Conservation (phyloP, 2,797 vertebrate species). For the Lagocephalus sceleratus region DNA sequence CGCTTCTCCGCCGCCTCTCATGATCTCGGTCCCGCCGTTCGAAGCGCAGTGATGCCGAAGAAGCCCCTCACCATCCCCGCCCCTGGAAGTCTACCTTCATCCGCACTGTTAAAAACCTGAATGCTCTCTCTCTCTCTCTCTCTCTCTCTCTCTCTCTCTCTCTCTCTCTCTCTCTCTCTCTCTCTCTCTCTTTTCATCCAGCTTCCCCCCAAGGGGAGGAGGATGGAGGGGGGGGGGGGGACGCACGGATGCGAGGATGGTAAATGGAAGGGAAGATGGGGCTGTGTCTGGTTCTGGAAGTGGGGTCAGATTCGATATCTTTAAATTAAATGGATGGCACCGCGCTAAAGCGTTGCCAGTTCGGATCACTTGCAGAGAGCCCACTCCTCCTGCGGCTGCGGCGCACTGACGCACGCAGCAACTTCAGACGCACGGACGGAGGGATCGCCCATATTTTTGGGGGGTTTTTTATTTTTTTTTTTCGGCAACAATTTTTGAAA, state of each 20-base stretch:
- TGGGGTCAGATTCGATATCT: constrained; percentile 15
- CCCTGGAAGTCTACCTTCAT: constrained; percentile 59
- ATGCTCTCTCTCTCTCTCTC: constrained; percentile 69
- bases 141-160: constrained; percentile 59
- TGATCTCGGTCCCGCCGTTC: constrained; percentile 46
- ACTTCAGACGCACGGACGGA: constrained; percentile 53
- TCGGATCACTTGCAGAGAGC: constrained; percentile 60
- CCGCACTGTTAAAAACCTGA: constrained; percentile 60
- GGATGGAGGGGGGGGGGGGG: constrained; percentile 52
- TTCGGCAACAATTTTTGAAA: constrained; percentile 24
- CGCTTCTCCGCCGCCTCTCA: constrained; percentile 60
- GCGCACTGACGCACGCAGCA: constrained; percentile 62
- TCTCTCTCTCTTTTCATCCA: constrained; percentile 51
- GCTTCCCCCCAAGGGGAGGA: constrained; percentile 61
- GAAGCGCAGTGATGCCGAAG: constrained; percentile 51
- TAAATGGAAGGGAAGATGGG: constrained; percentile 41
- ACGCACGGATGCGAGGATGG: constrained; percentile 37
- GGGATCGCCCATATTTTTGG: constrained; percentile 12
- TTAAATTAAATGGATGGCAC: constrained; percentile 27
- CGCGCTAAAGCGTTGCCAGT: constrained; percentile 34
- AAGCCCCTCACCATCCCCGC: constrained; percentile 70
- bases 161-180: constrained; percentile 52
- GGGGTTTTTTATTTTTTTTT: too few relatives aligned
- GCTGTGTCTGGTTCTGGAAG: constrained; percentile 32
- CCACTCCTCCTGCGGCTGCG: constrained; percentile 58